Conservation (phyloP, 30 jellyfish, hydroid and myxozoan species). For the Haliclystus octoradiatus region DNA sequence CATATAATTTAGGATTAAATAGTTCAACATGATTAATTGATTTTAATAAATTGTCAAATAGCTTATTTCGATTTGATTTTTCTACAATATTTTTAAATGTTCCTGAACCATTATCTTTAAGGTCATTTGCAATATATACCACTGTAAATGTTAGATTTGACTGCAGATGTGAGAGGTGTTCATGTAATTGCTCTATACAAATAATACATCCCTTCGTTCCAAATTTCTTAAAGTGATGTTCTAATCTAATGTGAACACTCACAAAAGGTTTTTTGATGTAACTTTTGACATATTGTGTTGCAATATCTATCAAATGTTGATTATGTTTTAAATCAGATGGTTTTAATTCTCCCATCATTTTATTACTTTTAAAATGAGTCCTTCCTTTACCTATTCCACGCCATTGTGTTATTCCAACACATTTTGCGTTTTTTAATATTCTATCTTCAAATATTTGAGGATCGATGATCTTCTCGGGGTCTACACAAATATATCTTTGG, state of each 20-base stretch:
- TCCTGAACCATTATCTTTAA: constrained; percentile 75
- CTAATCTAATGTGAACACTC: constrained; percentile 81
- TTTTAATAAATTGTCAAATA: constrained; percentile 9
- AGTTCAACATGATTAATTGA: constrained; percentile 23
- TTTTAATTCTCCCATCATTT: constrained; percentile 29
- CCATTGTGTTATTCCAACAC: constrained; percentile 84
- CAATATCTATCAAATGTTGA: constrained; percentile 34
- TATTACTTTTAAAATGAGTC: constrained; percentile 66
- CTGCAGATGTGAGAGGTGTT: constrained; percentile 19
- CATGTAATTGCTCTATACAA: constrained; percentile 34
- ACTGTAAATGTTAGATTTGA: constrained; percentile 13
- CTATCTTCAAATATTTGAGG: constrained; percentile 48
- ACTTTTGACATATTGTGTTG: constrained; percentile 32
- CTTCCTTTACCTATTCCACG: constrained; percentile 71
- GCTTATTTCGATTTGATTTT: constrained; percentile 33
- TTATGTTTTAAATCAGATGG: constrained; percentile 71
- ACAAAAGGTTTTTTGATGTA: constrained; percentile 50
- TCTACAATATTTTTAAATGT: constrained; percentile 37
- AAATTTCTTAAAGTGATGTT: constrained; percentile 47
- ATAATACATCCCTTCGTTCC: constrained; percentile 35
- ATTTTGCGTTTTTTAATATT: constrained; percentile 40
- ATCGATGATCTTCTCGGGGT: constrained; percentile 67
- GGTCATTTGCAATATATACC: constrained; percentile 70
- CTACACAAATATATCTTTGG: constrained; percentile 60
- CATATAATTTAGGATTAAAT: constrained; percentile 42